A percentile compares a stretch with the other conserved stretches of the same genome.
These are phyloP conservation scores for Propithecus coquereli DNA, from an alignment of 2,113 vertebrate species.

Conservation along the genomic window DNA sequence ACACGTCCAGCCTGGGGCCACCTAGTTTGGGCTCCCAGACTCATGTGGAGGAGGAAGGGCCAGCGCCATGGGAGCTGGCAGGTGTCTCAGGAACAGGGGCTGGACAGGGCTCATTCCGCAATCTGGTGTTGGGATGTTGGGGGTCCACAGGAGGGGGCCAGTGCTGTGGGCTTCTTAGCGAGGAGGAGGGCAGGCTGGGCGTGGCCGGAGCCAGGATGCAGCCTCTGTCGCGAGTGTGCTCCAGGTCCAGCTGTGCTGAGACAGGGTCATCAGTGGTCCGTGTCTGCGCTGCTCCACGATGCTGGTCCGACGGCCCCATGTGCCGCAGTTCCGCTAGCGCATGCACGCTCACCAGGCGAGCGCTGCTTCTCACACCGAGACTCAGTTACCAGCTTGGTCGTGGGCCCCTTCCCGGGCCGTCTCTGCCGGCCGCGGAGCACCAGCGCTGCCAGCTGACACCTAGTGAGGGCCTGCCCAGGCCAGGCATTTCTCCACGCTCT, in stretches of 20 bases:
- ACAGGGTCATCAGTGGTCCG: neutral
- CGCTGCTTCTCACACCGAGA: neutral
- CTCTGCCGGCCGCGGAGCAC: neutral
- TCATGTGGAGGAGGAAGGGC: neutral
- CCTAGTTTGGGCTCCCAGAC: neutral
- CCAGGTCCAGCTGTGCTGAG: neutral
- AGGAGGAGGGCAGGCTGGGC: neutral
- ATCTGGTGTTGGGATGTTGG: no score
- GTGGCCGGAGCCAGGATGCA: neutral
- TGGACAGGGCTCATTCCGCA: neutral
- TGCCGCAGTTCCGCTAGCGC: fast-evolving
- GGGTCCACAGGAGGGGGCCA: neutral
- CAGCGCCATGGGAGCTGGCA: neutral
- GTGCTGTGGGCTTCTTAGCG: neutral
- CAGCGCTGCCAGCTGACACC: neutral
- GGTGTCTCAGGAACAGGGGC: neutral
- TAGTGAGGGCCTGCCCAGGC: neutral
- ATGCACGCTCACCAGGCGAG: neutral
- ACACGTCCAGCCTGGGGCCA: neutral
- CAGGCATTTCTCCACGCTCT: neutral
- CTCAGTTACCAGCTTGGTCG: neutral
- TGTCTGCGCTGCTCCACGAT: neutral
- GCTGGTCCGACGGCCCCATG: neutral
- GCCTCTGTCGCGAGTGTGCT: neutral
- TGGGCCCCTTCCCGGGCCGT: no score